Base-by-base conservation (phyloP, 2,888 invertebrate species). In the Eupithecia centaureata region DNA sequence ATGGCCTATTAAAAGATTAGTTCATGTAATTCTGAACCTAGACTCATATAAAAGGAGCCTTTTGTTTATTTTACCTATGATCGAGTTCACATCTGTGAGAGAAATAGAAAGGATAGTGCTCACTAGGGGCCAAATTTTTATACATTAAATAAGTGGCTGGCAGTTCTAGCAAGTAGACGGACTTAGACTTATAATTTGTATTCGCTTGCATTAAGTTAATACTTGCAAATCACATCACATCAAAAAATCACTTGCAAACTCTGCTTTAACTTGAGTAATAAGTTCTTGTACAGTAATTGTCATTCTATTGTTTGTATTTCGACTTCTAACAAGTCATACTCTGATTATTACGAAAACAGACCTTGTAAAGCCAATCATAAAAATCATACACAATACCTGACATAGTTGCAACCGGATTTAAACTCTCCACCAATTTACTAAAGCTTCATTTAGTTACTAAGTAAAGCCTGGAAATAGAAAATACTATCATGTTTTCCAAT, bases 241-340 rank as follows among this genome's bases (percentile, higher is more conserved):
- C 7, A 18, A 18, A 18, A 18, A 2, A 22, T 47, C 47, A 22
- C 47, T 47, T 18, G 22, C 47, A 3, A 12, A 12, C 12, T 57
- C 18, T 2, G 25, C 51, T 5, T 51, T 52, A 27, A 7, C 27
- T 52, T 27, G 25, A 52, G 58, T 33, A 58, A 33, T 58, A 32
- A 35, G 59, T 59, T 59, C 38, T 27, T 25, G 22, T 38, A 25
- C 25, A 35, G 22, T 33, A 12, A 42, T 25, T 58, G 32, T 33
- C n/a, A 30, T 28, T 38, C 38, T 38, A 60, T 60, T 42, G 38
- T 60, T 60, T 30, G 25, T 18, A 28, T 38, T 59, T 25, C 25
- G 22, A 58, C 25, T 57, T 33, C 25, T n/a, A 59, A 38, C 30
- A 30, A 56, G 56, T 56, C 56, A 57, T 57, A 57, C 32, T 57